Base-by-base conservation (phyloP, 2,797 vertebrate species). In the Brotula barbata region DNA sequence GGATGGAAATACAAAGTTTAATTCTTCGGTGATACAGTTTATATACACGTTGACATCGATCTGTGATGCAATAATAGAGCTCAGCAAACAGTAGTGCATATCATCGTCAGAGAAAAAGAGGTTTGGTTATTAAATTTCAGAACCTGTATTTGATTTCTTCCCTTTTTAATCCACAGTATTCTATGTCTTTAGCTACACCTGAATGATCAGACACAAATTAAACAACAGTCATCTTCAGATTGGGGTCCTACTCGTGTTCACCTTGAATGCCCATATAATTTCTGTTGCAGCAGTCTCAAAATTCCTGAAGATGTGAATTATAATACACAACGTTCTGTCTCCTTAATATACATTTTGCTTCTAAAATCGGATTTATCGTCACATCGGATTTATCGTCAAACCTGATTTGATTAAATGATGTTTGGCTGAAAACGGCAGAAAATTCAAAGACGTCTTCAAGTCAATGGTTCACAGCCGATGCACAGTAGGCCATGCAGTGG, bases 161-260 rank as follows among this genome's bases (percentile, higher is more conserved):
- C 88, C 82, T 88, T 89, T 85, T 80, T 53, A 75, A 78, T 76
- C 65, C 68, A 68, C 46, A 70, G 68, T 77, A 75, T 86, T 84
- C 75, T 88, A 85, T 79, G 73, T 77, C 78, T 68, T 73, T 77
- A 44, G 25, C 75, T 86, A 77, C 58, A 55, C 52, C 6, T 68
- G 66, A 80, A 77, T 73, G 53, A 50, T 75, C 63, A 49, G 25
- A 28, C 25, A 28, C 25, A 28, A 4, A 28, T n/a, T n/a, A n/a
- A n/a, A n/a, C n/a, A n/a, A n/a, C n/a, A n/a, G n/a, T n/a, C n/a
- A n/a, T n/a, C n/a, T n/a, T n/a, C n/a, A n/a, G n/a, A n/a, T n/a
- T n/a, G n/a, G n/a, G n/a, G n/a, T n/a, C n/a, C n/a, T n/a, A n/a
- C n/a, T n/a, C n/a, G n/a, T n/a, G n/a, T 64, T 58, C 47, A 58